phyloP scores from a whole-genome alignment of 2,113 vertebrate species.

The Cariama cristata region DNA sequence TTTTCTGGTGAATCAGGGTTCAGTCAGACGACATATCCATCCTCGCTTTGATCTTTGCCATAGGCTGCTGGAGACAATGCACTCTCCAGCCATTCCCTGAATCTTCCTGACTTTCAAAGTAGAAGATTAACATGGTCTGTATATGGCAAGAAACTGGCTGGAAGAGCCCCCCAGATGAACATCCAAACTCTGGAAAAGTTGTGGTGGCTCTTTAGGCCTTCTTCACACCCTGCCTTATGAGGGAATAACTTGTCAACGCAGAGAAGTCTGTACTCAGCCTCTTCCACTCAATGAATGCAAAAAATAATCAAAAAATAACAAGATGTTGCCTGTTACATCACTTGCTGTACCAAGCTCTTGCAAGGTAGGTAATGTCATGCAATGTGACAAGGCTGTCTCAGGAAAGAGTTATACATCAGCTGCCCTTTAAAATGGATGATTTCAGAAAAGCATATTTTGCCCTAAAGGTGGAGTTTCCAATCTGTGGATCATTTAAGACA shows the following conservation, averaged over 20 bases:
- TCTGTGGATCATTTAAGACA: neutral
- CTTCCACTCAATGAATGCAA: neutral
- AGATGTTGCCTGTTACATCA: neutral
- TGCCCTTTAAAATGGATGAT: neutral
- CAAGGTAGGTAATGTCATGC: neutral
- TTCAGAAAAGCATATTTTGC: constrained; percentile 1
- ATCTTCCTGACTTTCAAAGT: neutral
- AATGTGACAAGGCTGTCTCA: neutral
- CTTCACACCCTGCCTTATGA: neutral
- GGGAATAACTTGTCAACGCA: neutral
- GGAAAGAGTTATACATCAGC: neutral
- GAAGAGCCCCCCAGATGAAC: neutral
- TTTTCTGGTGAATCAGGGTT: neutral
- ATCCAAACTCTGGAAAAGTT: neutral
- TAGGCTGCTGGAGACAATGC: neutral
- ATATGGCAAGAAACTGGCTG: neutral
- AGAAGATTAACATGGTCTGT: neutral
- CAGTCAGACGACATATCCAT: neutral
- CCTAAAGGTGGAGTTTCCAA: constrained; percentile 1
- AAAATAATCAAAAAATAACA: neutral
- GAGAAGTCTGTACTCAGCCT: neutral
- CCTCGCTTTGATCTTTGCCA: constrained; percentile 1
- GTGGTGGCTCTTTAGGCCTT: neutral
- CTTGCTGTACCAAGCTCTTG: neutral
- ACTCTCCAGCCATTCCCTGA: neutral